Evolutionary conservation across 1,140 invertebrate species (phyloP), one percentile per base, ranked within the genome.

Genomic region (Drosophila tani): DNA sequence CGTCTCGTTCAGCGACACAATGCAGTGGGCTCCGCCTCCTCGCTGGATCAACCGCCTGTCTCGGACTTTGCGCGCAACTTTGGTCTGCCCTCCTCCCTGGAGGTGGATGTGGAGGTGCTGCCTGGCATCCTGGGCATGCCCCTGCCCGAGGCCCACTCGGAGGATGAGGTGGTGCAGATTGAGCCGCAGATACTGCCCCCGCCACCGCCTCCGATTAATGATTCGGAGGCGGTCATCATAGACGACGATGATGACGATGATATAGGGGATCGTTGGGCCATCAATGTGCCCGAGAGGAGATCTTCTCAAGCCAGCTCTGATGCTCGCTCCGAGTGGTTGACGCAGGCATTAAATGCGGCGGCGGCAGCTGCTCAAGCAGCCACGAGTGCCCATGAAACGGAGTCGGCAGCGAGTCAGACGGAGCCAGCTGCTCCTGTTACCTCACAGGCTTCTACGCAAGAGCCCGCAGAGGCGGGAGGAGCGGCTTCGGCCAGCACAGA

Each of bases 91-190:
- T 38, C 81, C 1, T 50, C 81, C 1, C 35, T 86, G 4, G 82
- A 86, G 17, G 47, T 83, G 32, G 60, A 83, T 24, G 53, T 70
- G 43, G 80, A 79, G 3, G 49, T 70, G 41, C 21, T 81, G 46
- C 65, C 77, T 0, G 38, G 57, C 0, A 40, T 60, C 7, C 6
- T 87, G 24, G 67, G 82, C 21, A 53, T 82, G 46, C 69, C 75
- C 3, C 53, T 41, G 43, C 49, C 59, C 8, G 74, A 77, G 21
- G 7, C 41, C 6, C 47, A 55, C 27, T 19, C 53, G 0, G 62
- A 75, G 46, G 29, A 38, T 7, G 40, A 60, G 11, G 27, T 73
- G 17, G 38, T 47, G 24, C 46, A 51, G 38, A 40, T 56, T 24
- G 24, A 59, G 29, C 75, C 75, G 9, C 47, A 60, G 12, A 32